Base-by-base conservation (phyloP, 2,888 invertebrate species). In the Ctenicera cuprea region DNA sequence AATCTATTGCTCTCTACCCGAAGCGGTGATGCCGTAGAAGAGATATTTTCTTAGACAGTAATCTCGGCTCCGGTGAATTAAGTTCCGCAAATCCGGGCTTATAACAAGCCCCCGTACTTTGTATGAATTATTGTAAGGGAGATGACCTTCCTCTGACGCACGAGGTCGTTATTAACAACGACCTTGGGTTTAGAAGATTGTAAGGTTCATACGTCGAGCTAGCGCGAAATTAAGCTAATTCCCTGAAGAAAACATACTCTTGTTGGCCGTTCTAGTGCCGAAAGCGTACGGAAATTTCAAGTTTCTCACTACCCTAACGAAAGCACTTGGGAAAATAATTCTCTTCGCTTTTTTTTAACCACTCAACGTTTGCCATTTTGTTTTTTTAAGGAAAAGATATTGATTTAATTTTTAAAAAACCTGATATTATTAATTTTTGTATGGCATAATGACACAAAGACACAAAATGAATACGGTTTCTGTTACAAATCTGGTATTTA, bases 1-100 rank as follows among this genome's bases (percentile, higher is more conserved):
- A 48, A 48, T 14, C 48, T 48, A 20, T 48, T 48, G 33, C 8
- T 30, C 18, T 48, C 18, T 20, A 48, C 3, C 11, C 1, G 20
- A 45, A 16, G n/a, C 43, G 9, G 41, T 18, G 52, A 33, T 66
- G 14, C 11, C 37, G 20, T 12, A 38, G 16, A 33, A 65, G 20
- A 22, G 37, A 54, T 26, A 37, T 54, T 66, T 66, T 66, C 65
- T 52, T 52, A 66, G 50, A 54, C 54, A 26, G 66, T 57, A 70
- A 69, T 59, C 71, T 26, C 33, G 45, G 66, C 52, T 71, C 71
- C 48, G 59, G 54, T 48, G 71, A 71, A 73, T 67, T 70, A 73
- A 73, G 73, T 72, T 73, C 63, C 75, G 26, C 54, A 73, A 76
- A 73, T 76, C 76, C 73, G 62, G 67, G 73, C 71, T 76, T 76